These are phyloP conservation scores for Ctena decussata DNA, from an alignment of 2,888 invertebrate genomes.

Conservation along the genomic window DNA sequence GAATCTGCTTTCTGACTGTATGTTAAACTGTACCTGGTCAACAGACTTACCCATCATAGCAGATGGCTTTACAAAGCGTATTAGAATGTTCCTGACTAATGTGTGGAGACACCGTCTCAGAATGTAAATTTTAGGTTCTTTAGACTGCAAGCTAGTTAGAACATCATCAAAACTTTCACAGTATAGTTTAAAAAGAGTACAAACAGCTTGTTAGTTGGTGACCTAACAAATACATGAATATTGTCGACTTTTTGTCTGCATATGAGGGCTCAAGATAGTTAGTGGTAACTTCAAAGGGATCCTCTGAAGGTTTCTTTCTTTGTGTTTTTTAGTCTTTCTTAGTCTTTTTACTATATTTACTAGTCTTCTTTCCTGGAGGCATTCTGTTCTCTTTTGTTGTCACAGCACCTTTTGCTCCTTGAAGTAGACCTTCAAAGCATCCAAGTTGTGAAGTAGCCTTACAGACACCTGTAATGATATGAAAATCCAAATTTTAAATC, in stretches of 20 bases:
- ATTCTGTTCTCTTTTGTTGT: neutral
- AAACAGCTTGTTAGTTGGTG: conserved; percentile 56
- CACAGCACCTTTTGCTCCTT: conserved; percentile 12
- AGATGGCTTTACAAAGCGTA: conserved; percentile 42
- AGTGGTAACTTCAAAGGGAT: neutral
- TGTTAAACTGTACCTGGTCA: conserved; percentile 2
- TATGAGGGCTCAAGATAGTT: conserved; percentile 28
- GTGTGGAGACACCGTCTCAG: conserved; percentile 21
- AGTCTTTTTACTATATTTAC: neutral
- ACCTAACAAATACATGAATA: conserved; percentile 34
- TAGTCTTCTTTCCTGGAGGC: neutral
- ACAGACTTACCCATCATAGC: conserved; percentile 15
- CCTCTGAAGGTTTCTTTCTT: neutral
- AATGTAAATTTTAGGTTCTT: conserved; percentile 51
- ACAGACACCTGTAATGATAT: conserved; percentile 17
- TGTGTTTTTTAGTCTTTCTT: neutral
- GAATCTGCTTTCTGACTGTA: conserved; percentile 30
- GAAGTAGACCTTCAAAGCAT: conserved; percentile 45
- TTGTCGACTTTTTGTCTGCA: conserved; percentile 42
- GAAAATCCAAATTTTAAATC: neutral
- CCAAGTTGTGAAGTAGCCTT: conserved; percentile 46
- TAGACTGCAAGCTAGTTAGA: conserved; percentile 34
- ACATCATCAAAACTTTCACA: conserved; percentile 45
- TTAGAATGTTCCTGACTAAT: conserved; percentile 20
- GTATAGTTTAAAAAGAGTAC: conserved; percentile 49